A percentile compares a stretch with the other conserved stretches of the same genome.
phyloP scores from a whole-genome alignment of 2,888 invertebrate species.

The Resseliella maxima region DNA sequence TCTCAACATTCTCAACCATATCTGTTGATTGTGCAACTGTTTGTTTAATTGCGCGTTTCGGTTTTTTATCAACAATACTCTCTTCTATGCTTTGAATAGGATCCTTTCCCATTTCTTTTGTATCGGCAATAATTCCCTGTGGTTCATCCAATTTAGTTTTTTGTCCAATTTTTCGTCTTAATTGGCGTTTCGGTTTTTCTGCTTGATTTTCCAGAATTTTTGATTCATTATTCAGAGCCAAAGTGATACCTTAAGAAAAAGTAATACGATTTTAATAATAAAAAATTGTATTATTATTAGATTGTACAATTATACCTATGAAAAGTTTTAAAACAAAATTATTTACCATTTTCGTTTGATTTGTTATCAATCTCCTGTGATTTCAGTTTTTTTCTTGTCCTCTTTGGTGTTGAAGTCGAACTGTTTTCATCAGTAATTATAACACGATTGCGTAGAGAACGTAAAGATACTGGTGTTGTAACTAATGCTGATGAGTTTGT shows the following conservation, averaged over 20 bases:
- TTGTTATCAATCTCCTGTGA: neutral
- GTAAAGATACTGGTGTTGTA: neutral
- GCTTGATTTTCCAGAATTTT: neutral
- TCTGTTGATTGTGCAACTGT: too few species aligned
- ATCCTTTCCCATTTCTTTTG: too few species aligned
- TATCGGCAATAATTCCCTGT: neutral
- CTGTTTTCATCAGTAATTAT: neutral
- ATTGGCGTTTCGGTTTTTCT: conserved; percentile 9
- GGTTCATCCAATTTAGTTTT: neutral
- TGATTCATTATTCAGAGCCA: neutral
- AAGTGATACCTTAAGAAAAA: neutral
- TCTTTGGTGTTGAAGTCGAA: conserved; percentile 5
- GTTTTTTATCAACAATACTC: too few species aligned
- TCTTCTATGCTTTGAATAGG: too few species aligned
- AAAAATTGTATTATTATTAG: too few species aligned
- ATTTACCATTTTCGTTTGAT: neutral
- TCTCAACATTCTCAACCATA: neutral
- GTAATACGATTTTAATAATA: neutral
- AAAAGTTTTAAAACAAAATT: neutral
- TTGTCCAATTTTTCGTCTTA: neutral
- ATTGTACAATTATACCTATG: too few species aligned
- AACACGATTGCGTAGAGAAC: neutral
- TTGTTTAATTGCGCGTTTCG: too few species aligned
- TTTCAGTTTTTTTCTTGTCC: neutral
- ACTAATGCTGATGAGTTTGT: neutral